Evolutionary conservation across 2,797 vertebrate genomes (phyloP), one percentile per base, ranked within the genome.

Genomic region (Tapera naevia): DNA sequence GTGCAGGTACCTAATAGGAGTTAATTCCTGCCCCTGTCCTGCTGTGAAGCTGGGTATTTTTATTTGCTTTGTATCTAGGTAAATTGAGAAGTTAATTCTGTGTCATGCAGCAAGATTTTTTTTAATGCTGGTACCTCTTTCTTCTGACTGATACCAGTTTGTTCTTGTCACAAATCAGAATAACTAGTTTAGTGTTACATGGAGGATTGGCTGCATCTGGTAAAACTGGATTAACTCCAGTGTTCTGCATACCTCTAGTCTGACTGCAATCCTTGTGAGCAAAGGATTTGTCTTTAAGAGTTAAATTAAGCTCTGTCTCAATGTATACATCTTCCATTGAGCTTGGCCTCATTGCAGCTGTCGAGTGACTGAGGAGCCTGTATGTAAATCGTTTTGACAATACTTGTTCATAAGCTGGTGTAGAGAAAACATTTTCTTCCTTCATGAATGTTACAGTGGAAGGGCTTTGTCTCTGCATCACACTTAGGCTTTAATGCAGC

Each of bases 171-270:
- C 53, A 53, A 65, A 88, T 65, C 67, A 58, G 74, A 94, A 54
- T 76, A 85, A 92, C 64, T 39, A 43, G 83, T 82, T 86, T 78
- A 94, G 78, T 33, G 45, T 69, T 93, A 37, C 46, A n/a, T 33
- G 35, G 73, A 70, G 54, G 60, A 76, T 76, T 85, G 79, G 61
- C 73, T 93, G 87, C 91, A 94, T 93, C 89, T 96, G 93, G 88
- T 32, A 89, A 80, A 95, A 80, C 74, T 94, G 91, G 86, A 90
- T 64, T 69, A 80, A 90, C 78, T 94, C 86, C 89, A 93, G 2
- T 0, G 0, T 62, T 50, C 93, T 94, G 86, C 74, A 21, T 82
- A 91, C 39, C 57, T 91, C 50, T 64, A 88, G 60, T 6, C 24
- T 61, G 43, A 43, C 48, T 80, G 67, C 41, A 51, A 10, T 45